Evolutionary conservation across 2,888 invertebrate genomes (phyloP), one percentile per base, ranked within the genome.

Genomic region (Amphimallon solstitiale): DNA sequence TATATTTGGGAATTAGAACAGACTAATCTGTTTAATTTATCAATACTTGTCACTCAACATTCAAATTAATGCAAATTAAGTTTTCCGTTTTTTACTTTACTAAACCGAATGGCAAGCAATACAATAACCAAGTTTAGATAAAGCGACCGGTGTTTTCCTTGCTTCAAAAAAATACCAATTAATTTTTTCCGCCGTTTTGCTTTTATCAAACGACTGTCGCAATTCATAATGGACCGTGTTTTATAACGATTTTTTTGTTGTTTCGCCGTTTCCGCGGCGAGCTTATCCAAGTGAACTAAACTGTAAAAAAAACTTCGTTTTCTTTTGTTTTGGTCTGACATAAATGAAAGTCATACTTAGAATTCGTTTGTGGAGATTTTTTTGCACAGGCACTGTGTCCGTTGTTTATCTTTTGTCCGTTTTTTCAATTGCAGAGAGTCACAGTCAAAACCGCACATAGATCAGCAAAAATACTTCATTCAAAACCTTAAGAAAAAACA

Each of bases 321-420:
- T 48, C 48, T 48, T 48, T 48, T 48, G 48, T 48, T 48, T 48
- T 48, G 48, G 40, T n/a, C 23, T 21, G 48, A 12, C 48, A 48
- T 23, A 43, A n/a, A 23, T 21, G 21, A 48, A 48, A 48, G 48
- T 48, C 48, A 23, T 48, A 48, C 48, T 19, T 21, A 21, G 48
- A 48, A 48, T 48, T 21, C 19, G 23, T 29, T 29, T 29, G 29
- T 29, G 29, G 5, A n/a, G n/a, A 29, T 29, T 29, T 29, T 29
- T 29, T 29, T 29, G 29, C 29, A 12, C 23, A n/a, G n/a, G n/a
- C n/a, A n/a, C n/a, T n/a, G n/a, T 46, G 19, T 46, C 19, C 19
- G 10, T 21, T 29, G 12, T n/a, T 23, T 23, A 23, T 23, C 29
- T 29, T n/a, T 49, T 9, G 29, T 49, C 40, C 29, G 7, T n/a